Evolutionary conservation across 2,888 invertebrate species (phyloP), one percentile per base, ranked within the genome.

Genomic region (Dicranocentrus wangi): DNA sequence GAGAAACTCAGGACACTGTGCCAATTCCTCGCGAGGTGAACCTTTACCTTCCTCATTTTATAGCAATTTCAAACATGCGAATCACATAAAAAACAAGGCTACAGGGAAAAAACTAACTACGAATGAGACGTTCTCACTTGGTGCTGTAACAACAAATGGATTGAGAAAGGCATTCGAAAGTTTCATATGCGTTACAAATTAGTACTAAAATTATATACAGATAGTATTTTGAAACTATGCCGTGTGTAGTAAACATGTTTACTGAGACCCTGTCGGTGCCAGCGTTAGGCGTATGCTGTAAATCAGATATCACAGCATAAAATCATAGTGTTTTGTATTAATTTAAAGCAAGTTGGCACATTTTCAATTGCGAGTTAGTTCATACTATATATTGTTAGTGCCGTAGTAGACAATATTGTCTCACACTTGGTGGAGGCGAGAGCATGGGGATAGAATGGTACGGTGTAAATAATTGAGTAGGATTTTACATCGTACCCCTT

Each of bases 1-100:
- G 19, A 17, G 51, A n/a, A 3, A 51, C 1, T 51, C 2, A n/a
- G 27, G 17, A 32, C 5, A 7, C 47, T n/a, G 21, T 65, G 65
- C 65, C 65, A 65, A 65, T 65, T 65, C 15, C 5, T 65, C 27
- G 13, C 21, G 65, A 65, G 42, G 23, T 65, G 65, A 65, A 65
- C 65, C 65, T 43, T 61, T 65, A 65, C 65, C 65, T 65, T 65
- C 23, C 65, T 21, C 65, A 65, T 65, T 65, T 39, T 65, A 21
- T 43, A 2, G 17, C 28, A 3, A 17, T 61, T 60, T n/a, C 21
- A 58, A n/a, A n/a, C n/a, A n/a, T n/a, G n/a, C n/a, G n/a, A 21
- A 3, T 27, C 58, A 58, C 15, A 19, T 3, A 51, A 3, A 27
- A 28, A 61, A n/a, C n/a, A 28, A 1, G 19, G 21, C 55, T 21